phyloP scores from a whole-genome alignment of 2,797 vertebrate species.

The Falco berigora region DNA sequence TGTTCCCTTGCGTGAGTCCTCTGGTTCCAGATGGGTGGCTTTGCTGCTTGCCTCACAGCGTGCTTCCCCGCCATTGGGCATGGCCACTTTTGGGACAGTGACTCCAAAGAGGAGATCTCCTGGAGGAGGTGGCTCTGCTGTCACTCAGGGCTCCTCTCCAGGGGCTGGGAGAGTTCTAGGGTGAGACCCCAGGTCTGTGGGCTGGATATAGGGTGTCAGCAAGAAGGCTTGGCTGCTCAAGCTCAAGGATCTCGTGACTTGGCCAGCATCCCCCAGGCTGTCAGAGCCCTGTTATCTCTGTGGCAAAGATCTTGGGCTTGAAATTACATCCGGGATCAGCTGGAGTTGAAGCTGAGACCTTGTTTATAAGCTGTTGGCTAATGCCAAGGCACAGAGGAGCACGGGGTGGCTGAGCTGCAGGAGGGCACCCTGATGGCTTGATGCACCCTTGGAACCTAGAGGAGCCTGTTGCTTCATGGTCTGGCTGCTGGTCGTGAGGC shows the following conservation, averaged over 20 bases:
- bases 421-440: accelerated
- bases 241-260: background rate
- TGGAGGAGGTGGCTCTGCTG: background rate
- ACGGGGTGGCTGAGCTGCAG: background rate
- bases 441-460: background rate
- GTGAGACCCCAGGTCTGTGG: background rate
- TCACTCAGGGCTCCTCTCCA: background rate
- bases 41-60: background rate
- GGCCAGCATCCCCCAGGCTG: background rate
- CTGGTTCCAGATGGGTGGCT: accelerated
- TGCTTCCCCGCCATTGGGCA: background rate
- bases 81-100: background rate
- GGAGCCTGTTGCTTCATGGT: accelerated
- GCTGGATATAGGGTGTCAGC: background rate
- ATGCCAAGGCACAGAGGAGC: background rate
- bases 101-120: background rate
- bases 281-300: background rate
- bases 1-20: background rate
- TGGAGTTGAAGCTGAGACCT: background rate
- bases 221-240: background rate
- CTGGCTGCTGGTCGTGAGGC: background rate
- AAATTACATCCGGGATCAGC: background rate
- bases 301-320: background rate
- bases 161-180: background rate
- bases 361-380: background rate